Evolutionary conservation across 2,113 vertebrate genomes (phyloP).

Genomic region (Callithrix jacchus): DNA sequence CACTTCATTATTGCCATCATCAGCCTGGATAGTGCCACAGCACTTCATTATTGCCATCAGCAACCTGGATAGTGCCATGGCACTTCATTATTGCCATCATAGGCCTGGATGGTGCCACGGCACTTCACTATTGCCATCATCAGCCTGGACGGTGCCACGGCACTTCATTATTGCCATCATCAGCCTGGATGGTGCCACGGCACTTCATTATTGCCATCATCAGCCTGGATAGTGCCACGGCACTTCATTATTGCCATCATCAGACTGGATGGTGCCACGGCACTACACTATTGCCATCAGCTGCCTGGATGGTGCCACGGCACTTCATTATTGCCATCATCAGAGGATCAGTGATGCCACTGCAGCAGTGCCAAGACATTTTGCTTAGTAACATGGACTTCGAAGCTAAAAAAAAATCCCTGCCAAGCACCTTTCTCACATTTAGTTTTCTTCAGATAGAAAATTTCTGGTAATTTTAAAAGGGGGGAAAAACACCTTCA

Average conservation of each 20-base stretch:
- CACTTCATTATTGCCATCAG: background rate
- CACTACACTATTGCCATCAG: background rate
- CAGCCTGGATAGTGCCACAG: background rate
- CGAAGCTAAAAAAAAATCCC: background rate
- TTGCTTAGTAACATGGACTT: background rate
- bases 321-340: background rate
- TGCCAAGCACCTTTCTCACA: background rate
- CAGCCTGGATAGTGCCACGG: background rate
- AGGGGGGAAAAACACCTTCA: background rate
- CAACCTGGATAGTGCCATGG: too few species aligned
- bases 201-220: background rate
- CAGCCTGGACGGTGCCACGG: background rate
- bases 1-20: background rate
- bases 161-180: background rate
- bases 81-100: background rate
- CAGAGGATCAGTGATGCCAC: background rate
- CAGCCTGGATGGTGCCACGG: background rate
- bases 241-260: background rate
- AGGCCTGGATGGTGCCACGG: background rate
- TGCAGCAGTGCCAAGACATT: background rate
- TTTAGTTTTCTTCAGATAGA: background rate
- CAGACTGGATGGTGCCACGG: background rate
- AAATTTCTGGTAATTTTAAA: constrained; percentile 30
- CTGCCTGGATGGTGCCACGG: background rate
- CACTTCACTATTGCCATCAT: background rate